Base-by-base conservation (phyloP, 2,888 invertebrate genomes). In the Macaria notata region DNA sequence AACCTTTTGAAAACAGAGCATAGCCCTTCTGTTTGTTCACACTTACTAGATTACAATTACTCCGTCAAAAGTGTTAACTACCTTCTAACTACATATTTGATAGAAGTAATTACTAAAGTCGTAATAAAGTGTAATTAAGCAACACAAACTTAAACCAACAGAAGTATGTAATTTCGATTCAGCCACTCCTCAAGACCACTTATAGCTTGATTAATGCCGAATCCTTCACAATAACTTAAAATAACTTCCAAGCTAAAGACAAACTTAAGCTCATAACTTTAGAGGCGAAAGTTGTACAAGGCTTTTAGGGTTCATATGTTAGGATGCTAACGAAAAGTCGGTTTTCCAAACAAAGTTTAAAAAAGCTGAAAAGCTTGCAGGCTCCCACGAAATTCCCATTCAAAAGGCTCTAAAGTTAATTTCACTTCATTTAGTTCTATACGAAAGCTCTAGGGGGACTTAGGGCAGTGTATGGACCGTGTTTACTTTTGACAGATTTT, bases 401-500 rank as follows among this genome's bases (percentile, higher is more conserved):
- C 56, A 57, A 52, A 36, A 57, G 55, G 55, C 31, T 56, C 56
- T 46, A 51, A 49, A 54, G 54, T 59, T 48, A 48, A 55, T 56
- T 55, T 56, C 52, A 52, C 59, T 59, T 59, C 54, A 48, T 59
- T 59, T 57, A 44, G 47, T 53, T 58, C 51, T 63, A 50, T 54
- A 62, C 64, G 66, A 61, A 66, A 67, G 70, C 66, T 64, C 56
- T 69, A 64, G 29, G 36, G 36, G 33, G 19, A 8, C 44, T 38
- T 36, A 29, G 29, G 7, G 4, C n/a, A 7, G 6, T 36, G 33
- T 44, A 36, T 38, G 29, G 7, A 2, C n/a, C 7, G 6, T 36
- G 33, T 44, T 44, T 38, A 45, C 44, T 38, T n/a, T 6, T 44
- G 4, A 43, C 36, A 2, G 9, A 44, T 30, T 9, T 50, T 9